Evolutionary conservation across 1,140 invertebrate species (phyloP).

Genomic region (Polyergus mexicanus): DNA sequence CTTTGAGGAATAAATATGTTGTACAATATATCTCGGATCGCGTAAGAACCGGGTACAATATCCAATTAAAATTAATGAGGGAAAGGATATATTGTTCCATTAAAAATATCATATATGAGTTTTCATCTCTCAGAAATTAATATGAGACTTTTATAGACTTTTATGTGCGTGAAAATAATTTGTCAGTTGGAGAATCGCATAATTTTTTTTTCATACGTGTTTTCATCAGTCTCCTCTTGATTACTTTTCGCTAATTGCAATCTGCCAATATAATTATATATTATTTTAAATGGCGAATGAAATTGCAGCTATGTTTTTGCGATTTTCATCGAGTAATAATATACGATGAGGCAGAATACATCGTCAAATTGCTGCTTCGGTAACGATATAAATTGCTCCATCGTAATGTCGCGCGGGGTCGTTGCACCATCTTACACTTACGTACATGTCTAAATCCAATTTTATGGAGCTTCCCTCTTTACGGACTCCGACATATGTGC

Average conservation of each 20-base stretch:
- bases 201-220: background rate
- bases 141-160: background rate
- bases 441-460: slow-evolving; percentile 44
- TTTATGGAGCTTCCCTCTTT: slow-evolving; percentile 17
- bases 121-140: slow-evolving; percentile 1
- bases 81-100: background rate
- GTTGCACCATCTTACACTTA: slow-evolving; percentile 31
- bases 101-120: background rate
- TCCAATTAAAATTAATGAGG: slow-evolving; percentile 12
- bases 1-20: slow-evolving; percentile 12
- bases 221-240: background rate
- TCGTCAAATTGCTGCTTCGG: slow-evolving; percentile 40
- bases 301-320: background rate
- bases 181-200: background rate
- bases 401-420: slow-evolving; percentile 35
- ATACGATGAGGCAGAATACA: slow-evolving; percentile 30
- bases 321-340: background rate
- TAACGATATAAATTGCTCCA: slow-evolving; percentile 56
- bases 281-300: background rate
- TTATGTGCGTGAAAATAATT: background rate
- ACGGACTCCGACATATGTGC: slow-evolving; percentile 20
- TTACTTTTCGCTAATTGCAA: background rate
- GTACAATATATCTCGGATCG: background rate
- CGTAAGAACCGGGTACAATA: background rate
- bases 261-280: background rate